Base-by-base conservation (phyloP, 2,888 invertebrate genomes). In the Dioctria linearis region DNA sequence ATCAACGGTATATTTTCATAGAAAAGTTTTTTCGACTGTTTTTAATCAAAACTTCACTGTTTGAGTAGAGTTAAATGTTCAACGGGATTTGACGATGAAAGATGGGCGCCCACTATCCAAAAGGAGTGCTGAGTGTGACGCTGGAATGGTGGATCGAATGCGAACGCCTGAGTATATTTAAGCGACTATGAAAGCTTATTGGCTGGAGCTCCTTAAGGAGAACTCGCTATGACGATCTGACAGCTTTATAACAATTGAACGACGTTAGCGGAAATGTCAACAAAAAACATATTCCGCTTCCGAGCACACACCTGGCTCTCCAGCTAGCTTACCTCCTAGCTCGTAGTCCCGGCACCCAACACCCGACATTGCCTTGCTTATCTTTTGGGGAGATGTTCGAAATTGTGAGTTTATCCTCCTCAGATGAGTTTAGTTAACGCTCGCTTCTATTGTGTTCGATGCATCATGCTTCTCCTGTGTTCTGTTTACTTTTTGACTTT, bases 41-140 rank as follows among this genome's bases (percentile, higher is more conserved):
- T 73, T 76, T 76, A 76, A 76, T 76, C 61, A 76, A 76, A 76
- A 76, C 76, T 76, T 76, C 76, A 76, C 63, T 76, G 63, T 76
- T 76, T 63, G 76, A 76, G 63, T 39, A 11, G 40, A 76, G 63
- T 57, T 63, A 51, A 76, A 63, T 63, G 76, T 76, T 76, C 39
- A 63, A 46, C 61, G 37, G 49, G 46, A 76, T 63, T 46, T 63
- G 39, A 43, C 54, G 73, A 75, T 49, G 13, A 59, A 39, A 8
- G 46, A 59, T 54, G 46, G 49, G 63, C 39, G 63, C 39, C 49
- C 51, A 25, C 25, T 25, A 25, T 25, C 25, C 25, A 25, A 25
- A 25, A 25, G 2, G 25, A 25, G 25, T 25, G 25, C 0, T 25
- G n/a, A 25, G 25, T 25, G 25, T 25, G 25, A 25, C 25, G 25